A percentile compares a stretch with the other conserved stretches of the same genome.
Conservation (phyloP, 2,113 vertebrate species). For the Bujurquina vittata region DNA sequence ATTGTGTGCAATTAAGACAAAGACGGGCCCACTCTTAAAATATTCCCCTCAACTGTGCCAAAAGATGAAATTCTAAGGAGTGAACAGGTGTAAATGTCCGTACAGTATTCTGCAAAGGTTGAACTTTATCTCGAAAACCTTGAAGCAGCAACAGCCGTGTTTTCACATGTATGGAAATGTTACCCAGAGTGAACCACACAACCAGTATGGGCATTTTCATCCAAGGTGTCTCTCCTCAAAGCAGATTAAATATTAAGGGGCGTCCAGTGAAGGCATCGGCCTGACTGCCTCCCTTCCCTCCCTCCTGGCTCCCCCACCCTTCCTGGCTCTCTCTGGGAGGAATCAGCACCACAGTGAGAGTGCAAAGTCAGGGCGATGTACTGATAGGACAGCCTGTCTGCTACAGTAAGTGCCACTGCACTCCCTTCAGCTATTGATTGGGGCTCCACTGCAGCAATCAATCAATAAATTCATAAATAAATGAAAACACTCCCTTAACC, state of each 20-base stretch:
- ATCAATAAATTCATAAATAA: conserved; percentile 46
- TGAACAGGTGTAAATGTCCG: no score
- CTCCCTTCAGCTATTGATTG: conserved; percentile 36
- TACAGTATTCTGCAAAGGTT: no score
- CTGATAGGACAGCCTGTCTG: conserved; percentile 19
- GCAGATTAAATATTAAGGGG: conserved; percentile 17
- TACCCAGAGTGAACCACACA: not conserved
- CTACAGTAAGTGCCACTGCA: conserved; percentile 21
- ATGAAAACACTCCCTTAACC: conserved; percentile 23
- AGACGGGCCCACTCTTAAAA: not conserved
- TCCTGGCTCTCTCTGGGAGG: conserved; percentile 23
- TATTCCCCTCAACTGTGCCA: no score
- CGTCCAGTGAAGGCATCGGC: conserved; percentile 17
- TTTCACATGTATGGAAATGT: no score
- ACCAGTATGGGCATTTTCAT: not conserved
- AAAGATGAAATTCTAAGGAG: no score
- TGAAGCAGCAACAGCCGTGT: no score
- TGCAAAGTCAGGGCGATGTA: conserved; percentile 36
- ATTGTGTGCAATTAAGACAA: no score
- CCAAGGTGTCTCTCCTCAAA: not conserved
- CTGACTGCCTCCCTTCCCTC: not conserved
- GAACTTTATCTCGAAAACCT: no score
- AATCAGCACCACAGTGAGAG: conserved; percentile 7
- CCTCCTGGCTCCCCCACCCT: not conserved
- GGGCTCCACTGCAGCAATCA: conserved; percentile 23